Evolutionary conservation across 1,140 invertebrate species (phyloP).

Genomic region (Zaprionus africanus): DNA sequence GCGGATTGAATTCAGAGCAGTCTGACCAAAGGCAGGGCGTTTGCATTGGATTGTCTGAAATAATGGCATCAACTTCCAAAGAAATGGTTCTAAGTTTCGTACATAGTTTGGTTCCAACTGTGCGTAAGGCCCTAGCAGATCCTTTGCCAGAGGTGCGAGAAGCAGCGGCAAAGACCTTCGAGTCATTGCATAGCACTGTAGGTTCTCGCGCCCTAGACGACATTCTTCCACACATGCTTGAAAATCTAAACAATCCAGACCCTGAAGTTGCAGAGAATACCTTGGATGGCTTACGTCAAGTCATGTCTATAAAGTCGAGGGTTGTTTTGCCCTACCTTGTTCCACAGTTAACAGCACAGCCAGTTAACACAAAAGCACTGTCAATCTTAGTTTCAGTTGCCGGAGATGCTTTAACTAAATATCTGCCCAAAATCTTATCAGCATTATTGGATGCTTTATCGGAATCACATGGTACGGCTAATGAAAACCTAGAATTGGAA

Average conservation of each 20-base stretch:
- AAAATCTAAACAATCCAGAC: conserved; percentile 92
- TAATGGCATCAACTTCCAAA: conserved; percentile 97
- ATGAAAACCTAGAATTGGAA: conserved; percentile 92
- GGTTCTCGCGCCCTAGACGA: conserved; percentile 98
- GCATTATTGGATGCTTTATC: conserved; percentile 93
- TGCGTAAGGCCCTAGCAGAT: conserved; percentile 96
- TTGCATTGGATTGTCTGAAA: conserved; percentile 98
- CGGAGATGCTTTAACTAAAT: conserved; percentile 96
- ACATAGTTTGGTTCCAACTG: conserved; percentile 98
- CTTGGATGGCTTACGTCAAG: conserved; percentile 96
- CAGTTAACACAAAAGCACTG: conserved; percentile 96
- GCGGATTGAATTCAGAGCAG: conserved; percentile 94
- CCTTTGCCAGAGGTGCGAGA: conserved; percentile 95
- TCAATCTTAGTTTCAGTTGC: conserved; percentile 96
- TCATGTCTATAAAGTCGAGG: conserved; percentile 98
- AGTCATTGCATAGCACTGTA: conserved; percentile 97
- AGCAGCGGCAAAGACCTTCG: conserved; percentile 98
- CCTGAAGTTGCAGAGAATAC: conserved; percentile 91
- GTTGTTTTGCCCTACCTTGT: conserved; percentile 98
- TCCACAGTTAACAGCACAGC: conserved; percentile 94
- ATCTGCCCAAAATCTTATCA: conserved; percentile 95
- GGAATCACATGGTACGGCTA: conserved; percentile 88
- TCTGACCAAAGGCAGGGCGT: conserved; percentile 98
- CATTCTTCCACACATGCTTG: conserved; percentile 96
- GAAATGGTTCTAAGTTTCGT: conserved; percentile 98